Evolutionary conservation across 2,113 vertebrate genomes (phyloP), one percentile per base, ranked within the genome.

Genomic region (Polypterus bichir): DNA sequence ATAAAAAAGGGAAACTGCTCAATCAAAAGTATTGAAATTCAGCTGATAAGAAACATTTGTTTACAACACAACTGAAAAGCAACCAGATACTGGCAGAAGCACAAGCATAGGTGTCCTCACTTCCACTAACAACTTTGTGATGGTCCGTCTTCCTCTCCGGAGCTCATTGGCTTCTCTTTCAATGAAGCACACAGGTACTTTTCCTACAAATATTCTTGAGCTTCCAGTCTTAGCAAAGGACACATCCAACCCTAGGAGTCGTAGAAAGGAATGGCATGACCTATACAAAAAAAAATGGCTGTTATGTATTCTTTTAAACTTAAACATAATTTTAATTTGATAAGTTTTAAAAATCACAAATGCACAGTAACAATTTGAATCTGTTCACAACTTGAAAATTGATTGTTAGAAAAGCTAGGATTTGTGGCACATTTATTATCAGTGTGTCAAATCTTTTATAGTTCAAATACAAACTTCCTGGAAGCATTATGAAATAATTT

Each of bases 161-260:
- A 90, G 71, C 70, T 97, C 93, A 59, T 75, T 94, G 68, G 82
- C 90, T 74, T 99, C 93, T 80, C 88, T 91, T 77, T 98, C 93
- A 68, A 89, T 68, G 66, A 97, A 95, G 66, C 93, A 99, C 62
- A 89, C 52, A 0, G 96, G 96, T 11, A 97, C 91, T 68, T 87
- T 92, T 57, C 77, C 81, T 9, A 97, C 83, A 48, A 92, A 80
- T 48, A 95, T 73, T 9, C 68, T 69, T 5, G 79, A 74, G 47
- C 69, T 76, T 7, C 67, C 83, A 5, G 68, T 70, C 44, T 80
- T 74, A 54, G 87, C 81, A 74, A 98, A 94, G 1, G 68, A 72
- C 62, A 98, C 69, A 68, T 91, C 88, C 69, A 98, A 81, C 27
- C 93, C 96, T 57, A 92, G 72, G 63, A 80, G 83, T 66, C 82